Evolutionary conservation across 2,797 vertebrate genomes (phyloP), one percentile per base, ranked within the genome.

Genomic region (Melanotaenia pygmaea): DNA sequence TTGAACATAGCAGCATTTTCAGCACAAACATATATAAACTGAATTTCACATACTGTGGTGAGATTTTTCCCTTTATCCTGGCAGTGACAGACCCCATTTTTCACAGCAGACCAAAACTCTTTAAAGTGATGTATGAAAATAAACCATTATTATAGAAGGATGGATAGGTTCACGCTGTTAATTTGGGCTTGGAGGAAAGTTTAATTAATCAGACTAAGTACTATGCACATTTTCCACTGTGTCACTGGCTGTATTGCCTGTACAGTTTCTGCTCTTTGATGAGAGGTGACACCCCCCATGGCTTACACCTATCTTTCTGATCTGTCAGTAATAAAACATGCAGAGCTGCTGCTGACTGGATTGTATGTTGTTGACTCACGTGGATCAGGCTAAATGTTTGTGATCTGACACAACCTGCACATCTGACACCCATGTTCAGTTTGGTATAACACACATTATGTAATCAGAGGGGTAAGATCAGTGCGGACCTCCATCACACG

Each of bases 121-220:
- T 53, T 20, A 80, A 74, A 70, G 57, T 70, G 32, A 80, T 86
- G 80, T 75, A 81, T 82, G 59, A 64, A 77, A 76, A 83, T 80
- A 74, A 82, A 77, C n/a, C 35, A 54, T 10, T 67, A 47, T 81
- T 43, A 67, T 8, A 22, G 22, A 56, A 38, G 32, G 34, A 58
- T 54, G 43, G 64, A 80, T 69, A 58, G 56, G 43, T 63, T 73
- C 57, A 51, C 64, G 58, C 73, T 67, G 71, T 67, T 76, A 66
- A 71, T 59, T 64, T 35, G 54, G 60, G 60, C 56, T 72, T 32
- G 22, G 26, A 50, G 75, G 10, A 70, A 66, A 82, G 5, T 16
- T 5, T 70, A 62, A 75, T 30, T 22, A 11, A 32, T 67, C 64
- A 67, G 26, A 50, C 13, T 18, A 37, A 76, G 53, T 10, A 18